Percentiles rank a stretch among this genome's conserved stretches.
These are phyloP conservation scores for Lonchura striata DNA, from an alignment of 2,113 vertebrate genomes.

Conservation along the genomic window DNA sequence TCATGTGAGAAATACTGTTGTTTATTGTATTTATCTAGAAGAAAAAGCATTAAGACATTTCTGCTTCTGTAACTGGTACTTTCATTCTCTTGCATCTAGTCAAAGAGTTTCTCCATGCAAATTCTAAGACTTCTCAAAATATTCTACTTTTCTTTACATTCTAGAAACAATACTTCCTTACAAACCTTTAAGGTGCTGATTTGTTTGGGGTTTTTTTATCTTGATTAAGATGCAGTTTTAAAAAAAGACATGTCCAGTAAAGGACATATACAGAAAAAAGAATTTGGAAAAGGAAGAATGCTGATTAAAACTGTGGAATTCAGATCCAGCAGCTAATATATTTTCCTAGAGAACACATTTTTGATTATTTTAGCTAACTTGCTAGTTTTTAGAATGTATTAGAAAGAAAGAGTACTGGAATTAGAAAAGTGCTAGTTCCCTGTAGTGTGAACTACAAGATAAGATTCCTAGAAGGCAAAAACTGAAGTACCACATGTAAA, in stretches of 20 bases:
- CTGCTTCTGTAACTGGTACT: not conserved
- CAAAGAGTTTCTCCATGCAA: not conserved
- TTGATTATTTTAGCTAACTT: not conserved
- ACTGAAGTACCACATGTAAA: not conserved
- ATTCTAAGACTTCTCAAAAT: not conserved
- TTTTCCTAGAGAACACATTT: not conserved
- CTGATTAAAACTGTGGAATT: not conserved
- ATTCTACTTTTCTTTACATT: not conserved
- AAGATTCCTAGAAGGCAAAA: not conserved
- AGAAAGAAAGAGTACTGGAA: not conserved
- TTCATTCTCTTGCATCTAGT: not conserved
- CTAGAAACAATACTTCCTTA: not conserved
- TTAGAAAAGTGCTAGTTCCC: not conserved
- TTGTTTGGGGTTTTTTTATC: not conserved
- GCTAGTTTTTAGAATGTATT: not conserved
- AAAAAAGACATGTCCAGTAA: not conserved
- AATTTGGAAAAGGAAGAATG: not conserved
- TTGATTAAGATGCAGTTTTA: not conserved
- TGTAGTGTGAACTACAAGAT: not conserved
- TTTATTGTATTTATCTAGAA: not conserved
- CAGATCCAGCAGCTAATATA: not conserved
- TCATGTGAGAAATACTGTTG: not conserved
- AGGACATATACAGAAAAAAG: not conserved
- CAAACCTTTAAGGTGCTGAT: not conserved
- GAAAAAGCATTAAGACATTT: not conserved